Percentiles rank a stretch among this genome's conserved stretches.
Conservation (phyloP, 2,797 vertebrate species). For the Sarcoramphus papa region DNA sequence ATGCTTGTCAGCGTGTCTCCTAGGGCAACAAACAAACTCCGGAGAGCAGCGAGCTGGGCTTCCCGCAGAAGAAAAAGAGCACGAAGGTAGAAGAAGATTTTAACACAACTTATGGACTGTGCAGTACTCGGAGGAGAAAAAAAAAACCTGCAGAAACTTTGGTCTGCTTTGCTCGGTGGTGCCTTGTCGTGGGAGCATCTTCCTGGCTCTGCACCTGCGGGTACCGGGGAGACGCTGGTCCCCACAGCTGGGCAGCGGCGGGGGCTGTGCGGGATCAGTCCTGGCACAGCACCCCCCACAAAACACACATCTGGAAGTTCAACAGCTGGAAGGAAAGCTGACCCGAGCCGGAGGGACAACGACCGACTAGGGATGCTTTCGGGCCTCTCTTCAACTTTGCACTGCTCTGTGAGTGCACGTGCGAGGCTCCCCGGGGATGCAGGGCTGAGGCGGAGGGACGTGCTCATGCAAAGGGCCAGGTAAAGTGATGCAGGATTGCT, state of each 20-base stretch:
- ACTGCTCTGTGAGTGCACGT: rapidly evolving
- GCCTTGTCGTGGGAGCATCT: neutral
- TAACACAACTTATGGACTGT: neutral
- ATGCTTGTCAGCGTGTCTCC: constrained; percentile 70
- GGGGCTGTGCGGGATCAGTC: neutral
- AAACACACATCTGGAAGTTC: neutral
- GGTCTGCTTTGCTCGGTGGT: neutral
- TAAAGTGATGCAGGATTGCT: neutral
- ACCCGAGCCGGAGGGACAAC: rapidly evolving
- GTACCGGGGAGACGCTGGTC: rapidly evolving
- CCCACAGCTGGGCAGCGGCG: neutral
- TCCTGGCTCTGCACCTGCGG: neutral
- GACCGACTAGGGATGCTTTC: rapidly evolving
- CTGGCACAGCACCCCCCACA: neutral
- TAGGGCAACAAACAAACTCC: constrained; percentile 30
- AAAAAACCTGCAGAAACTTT: neutral
- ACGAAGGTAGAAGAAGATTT: neutral
- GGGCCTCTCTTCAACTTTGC: neutral
- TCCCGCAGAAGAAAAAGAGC: neutral
- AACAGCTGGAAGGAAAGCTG: neutral
- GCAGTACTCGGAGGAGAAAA: neutral
- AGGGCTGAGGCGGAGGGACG: neutral
- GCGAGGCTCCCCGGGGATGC: rapidly evolving
- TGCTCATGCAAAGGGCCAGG: neutral
- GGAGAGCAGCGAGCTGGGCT: neutral